These are phyloP conservation scores for Cacatua alba DNA, from an alignment of 2,113 vertebrate genomes.

Conservation along the genomic window DNA sequence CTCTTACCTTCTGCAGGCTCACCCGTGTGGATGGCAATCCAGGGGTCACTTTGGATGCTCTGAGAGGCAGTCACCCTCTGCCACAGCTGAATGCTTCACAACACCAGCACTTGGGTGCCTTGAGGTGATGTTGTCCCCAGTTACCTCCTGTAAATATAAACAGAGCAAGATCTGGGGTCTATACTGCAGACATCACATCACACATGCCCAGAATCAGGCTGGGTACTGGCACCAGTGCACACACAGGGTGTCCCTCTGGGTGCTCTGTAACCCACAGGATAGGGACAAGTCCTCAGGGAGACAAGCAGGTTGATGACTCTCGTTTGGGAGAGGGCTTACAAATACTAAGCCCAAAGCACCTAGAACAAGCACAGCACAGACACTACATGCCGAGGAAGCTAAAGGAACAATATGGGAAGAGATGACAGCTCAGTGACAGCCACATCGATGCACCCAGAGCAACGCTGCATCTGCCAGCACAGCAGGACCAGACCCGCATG, in stretches of 20 bases:
- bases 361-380: neutral
- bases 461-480: neutral
- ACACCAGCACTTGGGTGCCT: neutral
- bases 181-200: fast-evolving
- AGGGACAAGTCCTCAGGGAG: neutral
- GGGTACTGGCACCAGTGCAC: neutral
- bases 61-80: fast-evolving
- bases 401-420: neutral
- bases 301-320: neutral
- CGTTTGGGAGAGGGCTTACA: neutral
- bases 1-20: neutral
- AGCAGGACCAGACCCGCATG: neutral
- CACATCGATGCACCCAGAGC: fast-evolving
- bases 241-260: neutral
- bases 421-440: neutral
- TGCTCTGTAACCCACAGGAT: neutral
- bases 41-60: fast-evolving
- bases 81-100: neutral
- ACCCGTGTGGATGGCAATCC: neutral
- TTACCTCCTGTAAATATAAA: neutral
- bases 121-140: neutral
- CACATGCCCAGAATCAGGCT: neutral
- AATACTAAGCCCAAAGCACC: neutral
- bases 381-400: fast-evolving
- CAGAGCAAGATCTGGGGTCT: neutral